Evolutionary conservation across 2,113 vertebrate species (phyloP), one percentile per base, ranked within the genome.

Genomic region (Trichomycterus rosablanca): DNA sequence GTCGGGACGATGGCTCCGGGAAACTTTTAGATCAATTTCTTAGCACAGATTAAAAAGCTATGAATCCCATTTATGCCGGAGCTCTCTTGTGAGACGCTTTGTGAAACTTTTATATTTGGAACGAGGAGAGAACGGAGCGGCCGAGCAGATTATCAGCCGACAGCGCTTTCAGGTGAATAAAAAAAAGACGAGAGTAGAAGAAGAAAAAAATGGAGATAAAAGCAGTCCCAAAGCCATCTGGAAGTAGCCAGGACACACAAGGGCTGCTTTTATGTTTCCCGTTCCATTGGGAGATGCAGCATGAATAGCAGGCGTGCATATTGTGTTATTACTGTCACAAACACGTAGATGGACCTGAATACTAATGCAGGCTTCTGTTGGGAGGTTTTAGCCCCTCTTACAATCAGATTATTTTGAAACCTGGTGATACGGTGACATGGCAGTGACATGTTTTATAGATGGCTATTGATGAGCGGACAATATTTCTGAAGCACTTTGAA

Each of bases 21-120:
- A 85, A 88, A 86, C 72, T 84, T 87, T 85, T 76, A 84, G 87
- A 87, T 87, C 80, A 82, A 84, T 87, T 87, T 87, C 81, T 83
- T 80, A 76, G 81, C 69, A 11, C 81, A 87, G 85, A 88, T 88
- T 87, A 87, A 83, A 84, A 83, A 80, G 83, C 84, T 78, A 84
- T 84, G 83, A 87, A 86, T 86, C 83, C 83, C 80, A 87, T 88
- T 88, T 86, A 84, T 81, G 81, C 77, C 80, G 79, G 80, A 80
- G 82, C 78, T 87, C 84, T 83, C 82, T 86, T 73, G 68, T 85
- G 81, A 84, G 84, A 86, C 66, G 78, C 79, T 81, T 81, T 86
- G 87, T 87, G 81, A 84, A 87, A 86, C 77, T 84, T 84, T 81
- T 80, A 87, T 85, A 84, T 88, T 86, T 84, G 52, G 77, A 80